Conservation (phyloP, 2,113 vertebrate species). For the Hemiprocne comata region DNA sequence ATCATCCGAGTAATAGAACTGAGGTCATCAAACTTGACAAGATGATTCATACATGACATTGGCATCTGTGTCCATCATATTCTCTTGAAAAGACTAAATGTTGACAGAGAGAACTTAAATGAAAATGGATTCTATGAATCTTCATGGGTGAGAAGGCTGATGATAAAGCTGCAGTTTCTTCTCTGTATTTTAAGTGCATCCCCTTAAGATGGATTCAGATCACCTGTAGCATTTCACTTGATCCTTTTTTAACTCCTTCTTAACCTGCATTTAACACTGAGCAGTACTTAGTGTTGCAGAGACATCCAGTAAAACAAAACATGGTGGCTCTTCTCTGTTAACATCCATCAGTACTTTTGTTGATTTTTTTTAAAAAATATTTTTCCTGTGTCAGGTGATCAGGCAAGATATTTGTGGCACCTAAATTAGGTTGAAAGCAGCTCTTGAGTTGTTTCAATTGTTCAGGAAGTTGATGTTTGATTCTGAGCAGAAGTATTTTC, state of each 20-base stretch:
- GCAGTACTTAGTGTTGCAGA: background rate
- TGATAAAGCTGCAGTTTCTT: background rate
- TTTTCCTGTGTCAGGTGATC: background rate
- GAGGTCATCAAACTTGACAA: background rate
- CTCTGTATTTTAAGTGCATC: background rate
- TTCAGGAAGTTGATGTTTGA: background rate
- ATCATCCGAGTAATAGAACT: background rate
- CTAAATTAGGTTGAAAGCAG: background rate
- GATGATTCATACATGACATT: background rate
- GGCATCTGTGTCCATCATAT: background rate
- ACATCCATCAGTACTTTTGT: background rate
- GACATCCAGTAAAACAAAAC: background rate
- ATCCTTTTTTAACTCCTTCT: background rate
- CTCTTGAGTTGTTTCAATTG: background rate
- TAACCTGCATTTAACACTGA: background rate
- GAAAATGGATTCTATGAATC: background rate
- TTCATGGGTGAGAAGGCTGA: background rate
- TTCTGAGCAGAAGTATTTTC: background rate
- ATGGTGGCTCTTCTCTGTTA: background rate
- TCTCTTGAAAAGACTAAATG: background rate
- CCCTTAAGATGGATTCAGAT: background rate
- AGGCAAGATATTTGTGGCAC: background rate
- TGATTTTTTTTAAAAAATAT: background rate
- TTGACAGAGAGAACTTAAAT: background rate
- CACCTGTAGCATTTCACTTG: background rate